Evolutionary conservation across 2,113 vertebrate genomes (phyloP).

Genomic region (Poeciliopsis turrubarensis): DNA sequence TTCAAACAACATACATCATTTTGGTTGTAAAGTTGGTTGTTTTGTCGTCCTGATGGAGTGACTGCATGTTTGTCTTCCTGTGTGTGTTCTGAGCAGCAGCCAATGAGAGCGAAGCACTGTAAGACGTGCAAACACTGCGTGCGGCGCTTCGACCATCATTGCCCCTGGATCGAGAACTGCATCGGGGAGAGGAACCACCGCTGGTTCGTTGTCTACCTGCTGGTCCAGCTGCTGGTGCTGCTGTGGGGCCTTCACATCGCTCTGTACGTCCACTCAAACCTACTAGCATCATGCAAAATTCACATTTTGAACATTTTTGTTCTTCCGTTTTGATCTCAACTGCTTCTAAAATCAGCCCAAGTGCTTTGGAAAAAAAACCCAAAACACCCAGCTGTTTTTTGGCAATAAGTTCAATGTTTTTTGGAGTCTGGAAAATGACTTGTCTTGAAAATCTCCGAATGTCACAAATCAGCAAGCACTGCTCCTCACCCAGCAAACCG

Average conservation of each 20-base stretch:
- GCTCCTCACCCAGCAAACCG: too few species aligned
- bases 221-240: conserved; percentile 85
- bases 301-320: too few species aligned
- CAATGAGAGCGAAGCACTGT: conserved; percentile 92
- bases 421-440: too few species aligned
- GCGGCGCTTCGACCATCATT: conserved; percentile 93
- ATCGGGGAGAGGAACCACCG: conserved; percentile 93
- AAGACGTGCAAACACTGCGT: conserved; percentile 86
- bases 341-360: too few species aligned
- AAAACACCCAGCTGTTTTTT: too few species aligned
- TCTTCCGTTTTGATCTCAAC: too few species aligned
- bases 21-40: not conserved
- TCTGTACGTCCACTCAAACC: conserved; percentile 81
- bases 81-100: conserved; percentile 81
- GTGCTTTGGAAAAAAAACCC: too few species aligned
- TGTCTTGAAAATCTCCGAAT: too few species aligned
- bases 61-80: not conserved
- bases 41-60: too few species aligned
- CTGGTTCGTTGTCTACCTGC: conserved; percentile 88
- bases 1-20: not conserved
- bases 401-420: too few species aligned
- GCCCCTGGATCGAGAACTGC: conserved; percentile 96
- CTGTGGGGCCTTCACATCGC: conserved; percentile 86
- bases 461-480: too few species aligned
- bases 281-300: too few species aligned